These are phyloP conservation scores for Crocuta crocuta DNA, from an alignment of 2,113 vertebrate species.

Conservation along the genomic window DNA sequence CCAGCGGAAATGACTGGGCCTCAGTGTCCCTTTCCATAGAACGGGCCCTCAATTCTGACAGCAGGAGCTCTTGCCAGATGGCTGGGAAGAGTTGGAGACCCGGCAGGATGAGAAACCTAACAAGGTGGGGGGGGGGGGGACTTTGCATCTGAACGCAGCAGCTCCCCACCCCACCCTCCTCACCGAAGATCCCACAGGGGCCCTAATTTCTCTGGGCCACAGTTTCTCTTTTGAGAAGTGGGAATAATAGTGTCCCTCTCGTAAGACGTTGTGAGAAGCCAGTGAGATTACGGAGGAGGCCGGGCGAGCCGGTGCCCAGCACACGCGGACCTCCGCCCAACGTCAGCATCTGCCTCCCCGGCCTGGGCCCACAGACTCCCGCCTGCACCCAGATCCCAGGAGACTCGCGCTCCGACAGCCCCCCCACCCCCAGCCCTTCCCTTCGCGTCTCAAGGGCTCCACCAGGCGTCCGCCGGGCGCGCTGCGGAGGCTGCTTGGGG, in stretches of 20 bases:
- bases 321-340: neutral
- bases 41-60: neutral
- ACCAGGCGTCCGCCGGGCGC: slow-evolving; percentile 57
- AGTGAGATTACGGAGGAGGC: fast-evolving
- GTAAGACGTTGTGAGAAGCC: neutral
- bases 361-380: neutral
- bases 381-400: neutral
- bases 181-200: neutral
- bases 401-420: neutral
- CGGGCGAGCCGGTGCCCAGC: neutral
- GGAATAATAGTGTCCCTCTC: neutral
- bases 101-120: neutral
- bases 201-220: neutral
- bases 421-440: neutral
- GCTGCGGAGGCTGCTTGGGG: neutral
- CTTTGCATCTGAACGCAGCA: too few relatives aligned
- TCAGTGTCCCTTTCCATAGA: neutral
- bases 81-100: neutral
- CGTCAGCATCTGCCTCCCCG: neutral
- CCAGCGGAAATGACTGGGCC: neutral
- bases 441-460: slow-evolving; percentile 42
- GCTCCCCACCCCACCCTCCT: neutral
- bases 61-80: neutral
- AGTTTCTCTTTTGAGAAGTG: neutral
- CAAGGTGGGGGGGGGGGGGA: neutral